Percentiles rank a stretch among this genome's conserved stretches.
Evolutionary conservation across 2,797 vertebrate species (phyloP).

Genomic region (Rhabdophis nuchalis): DNA sequence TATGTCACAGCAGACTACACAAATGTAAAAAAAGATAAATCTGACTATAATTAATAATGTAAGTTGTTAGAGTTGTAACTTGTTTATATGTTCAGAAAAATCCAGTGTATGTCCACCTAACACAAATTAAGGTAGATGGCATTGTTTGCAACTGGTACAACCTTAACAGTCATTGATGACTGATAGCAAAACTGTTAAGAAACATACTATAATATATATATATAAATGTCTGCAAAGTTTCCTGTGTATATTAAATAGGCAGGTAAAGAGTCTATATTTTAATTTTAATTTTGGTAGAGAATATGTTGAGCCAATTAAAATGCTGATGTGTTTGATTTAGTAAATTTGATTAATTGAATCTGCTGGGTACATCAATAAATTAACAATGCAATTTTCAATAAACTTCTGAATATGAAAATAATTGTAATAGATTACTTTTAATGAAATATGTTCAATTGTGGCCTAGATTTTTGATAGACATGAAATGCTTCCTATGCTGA

Average conservation of each 20-base stretch:
- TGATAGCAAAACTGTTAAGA: background rate
- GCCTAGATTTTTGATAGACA: background rate
- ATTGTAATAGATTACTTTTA: background rate
- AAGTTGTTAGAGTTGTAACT: background rate
- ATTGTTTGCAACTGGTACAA: background rate
- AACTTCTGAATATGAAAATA: background rate
- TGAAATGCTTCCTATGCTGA: background rate
- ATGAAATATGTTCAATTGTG: background rate
- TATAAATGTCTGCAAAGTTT: background rate
- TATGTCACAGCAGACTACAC: background rate
- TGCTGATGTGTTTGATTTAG: background rate
- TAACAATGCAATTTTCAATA: background rate
- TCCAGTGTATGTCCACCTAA: background rate
- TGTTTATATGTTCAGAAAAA: background rate
- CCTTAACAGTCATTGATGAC: background rate
- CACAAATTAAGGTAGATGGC: background rate
- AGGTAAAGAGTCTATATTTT: background rate
- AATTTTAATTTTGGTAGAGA: background rate
- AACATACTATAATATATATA: background rate
- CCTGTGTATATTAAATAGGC: background rate
- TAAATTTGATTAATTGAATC: background rate
- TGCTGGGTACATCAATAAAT: background rate
- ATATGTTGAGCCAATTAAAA: background rate
- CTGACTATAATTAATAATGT: background rate
- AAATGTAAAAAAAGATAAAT: background rate